Evolutionary conservation across 2,888 invertebrate genomes (phyloP), one percentile per base, ranked within the genome.

Genomic region (Orchesellides sinensis): DNA sequence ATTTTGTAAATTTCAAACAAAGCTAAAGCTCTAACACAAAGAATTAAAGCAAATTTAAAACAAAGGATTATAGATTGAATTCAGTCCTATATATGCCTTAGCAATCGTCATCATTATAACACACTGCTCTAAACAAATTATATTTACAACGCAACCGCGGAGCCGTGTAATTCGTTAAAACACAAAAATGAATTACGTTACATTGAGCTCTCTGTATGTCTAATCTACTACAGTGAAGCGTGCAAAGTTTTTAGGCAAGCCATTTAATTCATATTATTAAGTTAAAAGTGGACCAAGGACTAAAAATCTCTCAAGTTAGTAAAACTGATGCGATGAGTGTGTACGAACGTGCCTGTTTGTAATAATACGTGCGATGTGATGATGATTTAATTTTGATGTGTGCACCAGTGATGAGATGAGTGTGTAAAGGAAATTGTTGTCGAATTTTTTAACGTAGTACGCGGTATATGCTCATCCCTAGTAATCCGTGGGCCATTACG

Each of bases 241-340:
- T 40, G 14, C 40, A 14, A 40, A 40, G 10, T 8, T 40, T 2
- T 40, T 14, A 1, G n/a, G 40, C 40, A 49, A 49, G 49, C 17
- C 6, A 17, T 49, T 49, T 49, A 17, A 49, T 49, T 49, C 49
- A 49, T 65, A 40, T 65, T 75, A 77, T 59, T 32, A 52, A 66
- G 68, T 68, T 68, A 59, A 78, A 78, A 78, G 78, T 78, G 78
- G 78, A 78, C 78, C 78, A 78, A 78, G 78, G 78, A 69, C 78
- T 69, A 14, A 17, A 68, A 40, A 25, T 66, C 35, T 40, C 59
- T 56, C n/a, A n/a, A n/a, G n/a, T n/a, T n/a, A n/a, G 54, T 29
- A 40, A 70, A 8, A 19, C 32, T n/a, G 23, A 14, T 27, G 40
- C 52, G 8, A 47, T 19, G 32, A 14, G 25, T 63, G 14, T 77